These are phyloP conservation scores for Pelecanoides urinatrix DNA, from an alignment of 2,113 vertebrate species.

Conservation along the genomic window DNA sequence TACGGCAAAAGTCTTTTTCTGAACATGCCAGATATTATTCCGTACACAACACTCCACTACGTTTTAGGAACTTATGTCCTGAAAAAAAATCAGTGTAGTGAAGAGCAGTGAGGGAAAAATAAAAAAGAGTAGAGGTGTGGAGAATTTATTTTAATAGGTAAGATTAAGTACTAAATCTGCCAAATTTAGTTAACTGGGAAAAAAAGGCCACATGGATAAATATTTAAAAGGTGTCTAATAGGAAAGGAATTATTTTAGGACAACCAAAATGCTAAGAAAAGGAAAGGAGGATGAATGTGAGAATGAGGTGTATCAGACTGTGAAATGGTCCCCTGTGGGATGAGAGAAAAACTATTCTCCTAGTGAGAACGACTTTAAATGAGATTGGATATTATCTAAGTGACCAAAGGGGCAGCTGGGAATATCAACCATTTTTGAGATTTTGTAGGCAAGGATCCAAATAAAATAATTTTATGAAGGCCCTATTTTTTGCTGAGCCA, in stretches of 20 bases:
- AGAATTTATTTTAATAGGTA: background rate
- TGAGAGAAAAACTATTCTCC: background rate
- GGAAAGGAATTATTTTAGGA: conserved; percentile 19
- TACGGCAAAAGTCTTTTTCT: background rate
- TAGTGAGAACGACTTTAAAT: background rate
- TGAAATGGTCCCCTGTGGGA: background rate
- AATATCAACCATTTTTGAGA: conserved; percentile 8
- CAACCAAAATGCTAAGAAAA: background rate
- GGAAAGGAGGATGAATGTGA: background rate
- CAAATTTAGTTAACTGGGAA: background rate
- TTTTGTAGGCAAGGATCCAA: conserved; percentile 1
- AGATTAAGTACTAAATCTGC: background rate
- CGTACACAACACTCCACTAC: background rate
- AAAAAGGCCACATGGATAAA: background rate
- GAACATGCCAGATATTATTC: background rate
- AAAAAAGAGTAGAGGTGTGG: background rate
- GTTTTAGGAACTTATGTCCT: background rate
- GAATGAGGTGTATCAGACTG: conserved; percentile 10
- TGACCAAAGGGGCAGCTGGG: background rate
- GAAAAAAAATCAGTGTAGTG: background rate
- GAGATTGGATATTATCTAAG: background rate
- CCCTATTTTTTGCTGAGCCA: background rate
- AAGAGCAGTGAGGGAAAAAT: background rate
- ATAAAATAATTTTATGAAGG: background rate
- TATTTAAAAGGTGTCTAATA: background rate